Evolutionary conservation across 1,140 invertebrate genomes (phyloP), one percentile per base, ranked within the genome.

Genomic region (Drosophila funebris): DNA sequence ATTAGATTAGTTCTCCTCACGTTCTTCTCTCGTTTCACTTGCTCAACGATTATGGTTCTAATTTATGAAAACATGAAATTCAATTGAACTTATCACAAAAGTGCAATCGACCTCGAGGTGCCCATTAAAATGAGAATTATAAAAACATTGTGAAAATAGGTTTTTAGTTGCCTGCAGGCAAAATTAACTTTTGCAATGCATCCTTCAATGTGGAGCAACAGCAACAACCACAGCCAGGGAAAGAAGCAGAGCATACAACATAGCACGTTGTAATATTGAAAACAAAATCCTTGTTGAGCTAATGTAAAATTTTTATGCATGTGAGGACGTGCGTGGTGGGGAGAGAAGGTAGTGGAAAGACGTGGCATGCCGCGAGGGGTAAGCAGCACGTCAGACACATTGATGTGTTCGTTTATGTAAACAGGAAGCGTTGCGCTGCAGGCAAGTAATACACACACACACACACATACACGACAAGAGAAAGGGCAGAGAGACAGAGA

Each of bases 381-480:
- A 53, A 54, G 62, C 56, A 63, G 62, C 71, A 66, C 33, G 54
- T 71, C 79, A 75, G 79, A 78, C 79, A 78, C 79, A 83, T 83
- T 80, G 73, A 78, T 73, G 82, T 87, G 77, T 78, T 80, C 82
- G 82, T 78, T 87, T 85, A 64, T 81, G 83, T 73, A 87, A 85
- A 85, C 82, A 87, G 82, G 82, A 85, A 85, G 82, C 82, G 82
- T 78, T 85, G 74, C 75, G 72, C 82, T 80, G 75, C 74, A 66
- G 78, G 82, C 82, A n/a, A n/a, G n/a, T n/a, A n/a, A n/a, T n/a
- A 36, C 31, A 61, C 37, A 46, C 13, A 69, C 54, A 69, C 69
- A 69, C 37, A 9, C 61, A 69, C 16, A 50, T 24, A 70, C 46
- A 57, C 48, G 70, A 7, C 37, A 56, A 22, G 46, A 61, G 18